Base-by-base conservation (phyloP, 2,888 invertebrate genomes). In the Caenorhabditis zanzibari region DNA sequence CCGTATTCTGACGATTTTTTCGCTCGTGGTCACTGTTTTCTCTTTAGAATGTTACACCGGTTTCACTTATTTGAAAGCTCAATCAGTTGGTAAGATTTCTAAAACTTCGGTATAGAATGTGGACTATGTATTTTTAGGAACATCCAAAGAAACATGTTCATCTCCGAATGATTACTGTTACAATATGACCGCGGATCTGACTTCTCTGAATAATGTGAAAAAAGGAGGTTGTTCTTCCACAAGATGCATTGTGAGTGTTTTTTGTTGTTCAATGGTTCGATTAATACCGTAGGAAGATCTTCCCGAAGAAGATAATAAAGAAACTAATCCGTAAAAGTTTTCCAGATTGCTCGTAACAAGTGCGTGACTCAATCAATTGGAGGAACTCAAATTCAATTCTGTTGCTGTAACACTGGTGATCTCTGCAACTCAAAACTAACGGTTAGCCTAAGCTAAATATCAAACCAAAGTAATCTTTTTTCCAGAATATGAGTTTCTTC, bases 341-440 rank as follows among this genome's bases (percentile, higher is more conserved):
- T 63, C 35, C 75, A 81, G 81, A 35, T 85, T 14, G 79, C 75
- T 47, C 61, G 81, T 16, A 87, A 87, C 71, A 84, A 85, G 32
- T 87, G 87, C 63, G 63, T 85, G n/a, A 76, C 71, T 2, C 84
- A 87, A 47, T 59, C 68, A 1, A 41, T 87, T 22, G 82, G 75
- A 22, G 87, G 87, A 26, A 82, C 68, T 26, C 64, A 77, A 49
- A 64, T 84, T 47, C 61, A 80, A 26, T 85, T 87, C 49, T 87
- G 87, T 49, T 87, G 87, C 49, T 87, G 87, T 61, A 87, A 87
- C 63, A 81, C 80, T n/a, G 87, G 87, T 14, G 84, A 87, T 66
- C 66, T 87, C 47, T 87, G 87, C 76, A 87, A 87, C 64, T 87
- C 87, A 7, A 87, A 87, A 58, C 26, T 77, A 10, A 85, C 87